Base-by-base conservation (phyloP, 2,888 invertebrate genomes). In the Caradrina clavipalpis region DNA sequence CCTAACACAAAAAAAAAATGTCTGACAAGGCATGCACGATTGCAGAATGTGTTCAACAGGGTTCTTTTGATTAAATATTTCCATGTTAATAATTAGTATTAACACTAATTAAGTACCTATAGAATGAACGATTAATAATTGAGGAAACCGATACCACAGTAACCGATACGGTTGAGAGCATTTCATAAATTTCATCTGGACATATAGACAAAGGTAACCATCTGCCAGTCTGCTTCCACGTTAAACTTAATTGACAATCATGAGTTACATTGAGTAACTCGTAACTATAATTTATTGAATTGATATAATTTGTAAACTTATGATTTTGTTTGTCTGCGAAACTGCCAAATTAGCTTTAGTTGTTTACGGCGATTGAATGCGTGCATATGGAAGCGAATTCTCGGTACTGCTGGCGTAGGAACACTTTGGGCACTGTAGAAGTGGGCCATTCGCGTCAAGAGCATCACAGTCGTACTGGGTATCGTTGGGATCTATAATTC, bases 21-120 rank as follows among this genome's bases (percentile, higher is more conserved):
- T 84, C 79, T 82, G 74, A 83, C 79, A 78, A 78, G 68, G 39
- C 69, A 72, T 70, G 54, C 74, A 56, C 71, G 76, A 82, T 70
- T 76, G 56, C 56, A 47, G 35, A 69, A 57, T 69, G 6, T 61
- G 56, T 63, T 66, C 26, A 62, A 77, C 66, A 54, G 70, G 59
- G 68, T 53, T 79, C 53, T 60, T 56, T 70, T 66, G 56, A 74
- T 81, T 69, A 78, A 73, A 69, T 56, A 55, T 35, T 81, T 59
- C 63, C 61, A 73, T 53, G 58, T 62, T 42, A 61, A 39, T 63
- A 21, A n/a, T n/a, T n/a, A 70, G 42, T 56, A 39, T 53, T 53
- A 64, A 73, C 45, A 72, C n/a, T 68, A 64, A 76, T 61, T 67
- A 77, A 22, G n/a, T 63, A 8, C 35, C 35, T 35, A 60, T 55